Conservation (phyloP, 2,888 invertebrate genomes). For the Ectemnius lituratus region DNA sequence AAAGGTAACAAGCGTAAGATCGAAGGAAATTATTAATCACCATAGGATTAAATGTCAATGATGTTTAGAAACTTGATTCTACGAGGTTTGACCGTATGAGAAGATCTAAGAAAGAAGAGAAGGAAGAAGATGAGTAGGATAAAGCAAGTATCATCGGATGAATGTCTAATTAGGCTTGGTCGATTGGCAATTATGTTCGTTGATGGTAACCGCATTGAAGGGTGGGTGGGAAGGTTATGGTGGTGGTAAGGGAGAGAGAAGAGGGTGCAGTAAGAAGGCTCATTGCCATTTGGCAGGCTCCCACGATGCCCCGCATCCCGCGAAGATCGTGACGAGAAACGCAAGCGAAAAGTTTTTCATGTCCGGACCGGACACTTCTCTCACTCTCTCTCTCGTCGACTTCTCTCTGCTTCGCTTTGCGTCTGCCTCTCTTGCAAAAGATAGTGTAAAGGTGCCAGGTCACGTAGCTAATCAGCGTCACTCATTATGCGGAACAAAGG, state of each 20-base stretch:
- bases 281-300: conserved; percentile 3
- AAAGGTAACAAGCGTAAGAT: neutral
- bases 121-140: no score
- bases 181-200: no score
- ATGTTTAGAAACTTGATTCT: neutral
- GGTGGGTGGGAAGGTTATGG: no score
- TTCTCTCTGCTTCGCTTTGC: no score
- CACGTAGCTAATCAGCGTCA: conserved; percentile 66
- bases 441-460: conserved; percentile 53
- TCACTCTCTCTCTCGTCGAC: no score
- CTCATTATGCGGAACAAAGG: conserved; percentile 61
- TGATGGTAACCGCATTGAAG: conserved; percentile 6
- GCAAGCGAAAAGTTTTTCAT: conserved; percentile 1
- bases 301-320: conserved; percentile 8
- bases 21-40: no score
- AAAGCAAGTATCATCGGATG: no score
- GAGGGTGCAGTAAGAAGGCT: conserved; percentile 1
- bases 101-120: no score
- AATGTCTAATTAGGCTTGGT: no score
- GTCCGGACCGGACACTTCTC: neutral
- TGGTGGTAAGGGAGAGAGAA: neutral
- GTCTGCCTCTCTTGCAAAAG: neutral
- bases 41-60: neutral
- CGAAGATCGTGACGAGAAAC: conserved; percentile 12
- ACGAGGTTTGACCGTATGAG: neutral